Conservation (phyloP, 2,888 invertebrate species). For the Capitulum mitella region DNA sequence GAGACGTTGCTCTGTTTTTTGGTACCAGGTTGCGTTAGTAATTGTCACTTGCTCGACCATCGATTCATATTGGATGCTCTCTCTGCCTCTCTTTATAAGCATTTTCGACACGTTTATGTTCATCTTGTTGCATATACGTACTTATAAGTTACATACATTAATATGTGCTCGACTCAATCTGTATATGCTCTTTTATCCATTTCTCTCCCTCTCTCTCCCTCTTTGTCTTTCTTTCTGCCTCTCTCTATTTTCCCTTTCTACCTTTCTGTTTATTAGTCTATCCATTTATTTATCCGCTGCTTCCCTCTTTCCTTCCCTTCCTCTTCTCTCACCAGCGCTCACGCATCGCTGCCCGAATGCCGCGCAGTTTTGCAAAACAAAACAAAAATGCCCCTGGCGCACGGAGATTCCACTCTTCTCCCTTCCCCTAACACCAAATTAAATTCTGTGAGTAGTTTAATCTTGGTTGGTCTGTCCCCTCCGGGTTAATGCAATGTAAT, state of each 20-base stretch:
- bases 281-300: neutral
- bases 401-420: neutral
- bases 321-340: neutral
- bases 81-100: too few relatives aligned
- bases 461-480: slow-evolving; percentile 7
- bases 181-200: too few relatives aligned
- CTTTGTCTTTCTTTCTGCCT: neutral
- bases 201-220: neutral
- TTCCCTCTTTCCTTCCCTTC: neutral
- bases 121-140: too few relatives aligned
- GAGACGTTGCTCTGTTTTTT: too few relatives aligned
- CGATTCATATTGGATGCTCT: too few relatives aligned
- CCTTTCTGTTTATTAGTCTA: neutral
- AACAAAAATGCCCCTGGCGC: neutral
- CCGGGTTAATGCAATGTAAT: neutral
- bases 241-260: neutral
- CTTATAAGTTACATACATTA: too few relatives aligned
- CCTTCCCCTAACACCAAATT: slow-evolving; percentile 13
- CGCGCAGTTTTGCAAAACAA: too few relatives aligned
- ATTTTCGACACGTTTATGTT: too few relatives aligned
- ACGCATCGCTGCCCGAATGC: too few relatives aligned
- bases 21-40: too few relatives aligned
- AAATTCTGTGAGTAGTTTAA: slow-evolving; percentile 8
- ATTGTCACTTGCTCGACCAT: too few relatives aligned
- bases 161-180: too few relatives aligned